phyloP scores from a whole-genome alignment of 2,113 vertebrate species.

The Malurus cyaneus region DNA sequence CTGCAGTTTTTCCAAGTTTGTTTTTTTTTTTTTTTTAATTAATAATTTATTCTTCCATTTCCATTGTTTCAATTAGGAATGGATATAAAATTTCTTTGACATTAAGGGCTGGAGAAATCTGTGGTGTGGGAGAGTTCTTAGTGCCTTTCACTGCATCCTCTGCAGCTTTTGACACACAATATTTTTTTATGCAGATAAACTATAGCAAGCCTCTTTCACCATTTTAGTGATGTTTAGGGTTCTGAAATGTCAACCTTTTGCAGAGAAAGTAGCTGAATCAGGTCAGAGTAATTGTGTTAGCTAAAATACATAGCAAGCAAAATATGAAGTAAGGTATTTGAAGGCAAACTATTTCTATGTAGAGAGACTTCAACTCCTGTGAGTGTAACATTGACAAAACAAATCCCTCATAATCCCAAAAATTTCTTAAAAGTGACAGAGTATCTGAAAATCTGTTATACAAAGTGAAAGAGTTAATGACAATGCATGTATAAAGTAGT shows the following conservation, averaged over 20 bases:
- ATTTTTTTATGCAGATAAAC: background rate
- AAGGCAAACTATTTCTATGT: background rate
- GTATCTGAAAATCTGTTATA: background rate
- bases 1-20: background rate
- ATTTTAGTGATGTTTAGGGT: background rate
- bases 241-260: constrained; percentile 14
- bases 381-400: background rate
- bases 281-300: background rate
- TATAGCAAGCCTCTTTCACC: background rate
- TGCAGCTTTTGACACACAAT: background rate
- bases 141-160: background rate
- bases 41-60: background rate
- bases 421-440: background rate
- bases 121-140: background rate
- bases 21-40: background rate
- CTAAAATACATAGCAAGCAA: background rate
- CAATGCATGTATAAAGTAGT: background rate
- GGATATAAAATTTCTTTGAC: background rate
- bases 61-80: background rate
- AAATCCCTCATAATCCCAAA: background rate
- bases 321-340: background rate
- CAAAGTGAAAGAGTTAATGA: background rate
- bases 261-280: constrained; percentile 14
- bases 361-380: background rate
- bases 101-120: background rate